Evolutionary conservation across 1,140 invertebrate genomes (phyloP).

Genomic region (Heliconius hewitsoni): DNA sequence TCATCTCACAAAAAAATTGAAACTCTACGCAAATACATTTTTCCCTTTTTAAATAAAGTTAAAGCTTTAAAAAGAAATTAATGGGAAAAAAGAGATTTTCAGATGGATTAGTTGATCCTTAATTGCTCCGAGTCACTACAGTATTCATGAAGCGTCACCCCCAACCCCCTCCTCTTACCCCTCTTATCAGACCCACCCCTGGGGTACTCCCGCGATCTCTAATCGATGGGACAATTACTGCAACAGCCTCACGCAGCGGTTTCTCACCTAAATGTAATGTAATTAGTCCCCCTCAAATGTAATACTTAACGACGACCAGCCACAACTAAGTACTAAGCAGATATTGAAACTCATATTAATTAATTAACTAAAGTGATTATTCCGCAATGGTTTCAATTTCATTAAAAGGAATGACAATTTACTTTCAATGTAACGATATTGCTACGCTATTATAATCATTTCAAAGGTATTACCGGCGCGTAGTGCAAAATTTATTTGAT

Average conservation of each 20-base stretch:
- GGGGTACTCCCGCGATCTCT: not conserved
- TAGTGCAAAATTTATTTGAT: too few species aligned
- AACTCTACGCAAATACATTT: not conserved
- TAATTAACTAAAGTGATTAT: not conserved
- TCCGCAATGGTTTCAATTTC: not conserved
- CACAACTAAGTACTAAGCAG: not conserved
- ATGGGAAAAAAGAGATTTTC: conserved; percentile 2
- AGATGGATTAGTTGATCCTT: conserved; percentile 20
- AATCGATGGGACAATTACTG: conserved; percentile 19
- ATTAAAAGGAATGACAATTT: not conserved
- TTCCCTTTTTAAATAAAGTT: not conserved
- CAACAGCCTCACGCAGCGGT: conserved; percentile 1
- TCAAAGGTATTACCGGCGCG: too few species aligned
- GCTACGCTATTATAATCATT: too few species aligned
- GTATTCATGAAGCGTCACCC: conserved; percentile 15
- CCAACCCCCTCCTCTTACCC: too few species aligned
- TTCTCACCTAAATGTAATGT: not conserved
- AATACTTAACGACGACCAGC: not conserved
- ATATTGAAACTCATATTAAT: not conserved
- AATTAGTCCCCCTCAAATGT: conserved; percentile 8
- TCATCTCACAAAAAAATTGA: not conserved
- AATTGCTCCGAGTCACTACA: conserved; percentile 19
- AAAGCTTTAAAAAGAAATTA: conserved; percentile 2
- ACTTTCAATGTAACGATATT: not conserved
- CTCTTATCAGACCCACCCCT: not conserved